Conservation (phyloP, 2,113 vertebrate genomes). For the Gadus macrocephalus region DNA sequence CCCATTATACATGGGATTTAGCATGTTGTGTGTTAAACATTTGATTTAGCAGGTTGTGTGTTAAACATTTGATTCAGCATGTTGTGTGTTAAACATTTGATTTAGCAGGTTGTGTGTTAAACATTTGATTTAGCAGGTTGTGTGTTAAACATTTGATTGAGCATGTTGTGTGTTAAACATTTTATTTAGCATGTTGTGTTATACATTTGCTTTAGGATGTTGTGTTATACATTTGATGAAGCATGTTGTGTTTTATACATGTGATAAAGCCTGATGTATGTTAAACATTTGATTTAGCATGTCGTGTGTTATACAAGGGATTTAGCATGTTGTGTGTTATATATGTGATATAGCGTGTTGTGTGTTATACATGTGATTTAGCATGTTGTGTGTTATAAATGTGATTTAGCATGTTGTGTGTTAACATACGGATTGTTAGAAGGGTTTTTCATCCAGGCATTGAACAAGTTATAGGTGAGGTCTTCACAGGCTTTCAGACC, state of each 20-base stretch:
- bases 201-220: neutral
- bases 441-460: conserved; percentile 52
- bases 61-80: neutral
- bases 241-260: no score
- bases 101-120: neutral
- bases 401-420: neutral
- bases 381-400: neutral
- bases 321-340: neutral
- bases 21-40: neutral
- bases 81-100: neutral
- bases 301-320: neutral
- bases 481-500: conserved; percentile 59
- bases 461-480: conserved; percentile 48
- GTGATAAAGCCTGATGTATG: no score
- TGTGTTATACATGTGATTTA: neutral
- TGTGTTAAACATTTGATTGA: neutral
- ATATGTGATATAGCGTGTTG: neutral
- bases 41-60: no score
- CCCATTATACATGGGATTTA: no score
- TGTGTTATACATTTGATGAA: neutral
- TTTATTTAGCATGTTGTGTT: neutral
- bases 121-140: neutral
- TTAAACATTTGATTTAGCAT: no score
- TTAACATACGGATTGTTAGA: conserved; percentile 57
- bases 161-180: neutral